Evolutionary conservation across 2,797 vertebrate genomes (phyloP), one percentile per base, ranked within the genome.

Genomic region (Borostomias antarcticus): DNA sequence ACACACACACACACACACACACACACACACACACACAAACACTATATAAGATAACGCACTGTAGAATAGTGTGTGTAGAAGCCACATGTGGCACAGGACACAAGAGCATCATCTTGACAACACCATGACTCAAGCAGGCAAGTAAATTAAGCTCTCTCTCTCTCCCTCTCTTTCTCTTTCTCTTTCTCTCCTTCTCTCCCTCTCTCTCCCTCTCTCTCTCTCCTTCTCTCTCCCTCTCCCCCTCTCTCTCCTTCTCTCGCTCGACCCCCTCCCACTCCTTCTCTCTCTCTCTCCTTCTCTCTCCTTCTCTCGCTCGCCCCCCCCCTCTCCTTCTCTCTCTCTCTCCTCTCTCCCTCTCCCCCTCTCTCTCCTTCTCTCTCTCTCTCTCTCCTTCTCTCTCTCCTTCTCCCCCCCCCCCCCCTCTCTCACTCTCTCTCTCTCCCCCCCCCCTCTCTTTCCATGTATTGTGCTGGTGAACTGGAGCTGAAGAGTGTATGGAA

Each of bases 381-480:
- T 62, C n/a, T 58, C 29, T 45, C 48, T 2, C 59, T 30, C 29
- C 1, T 26, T 58, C 17, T 54, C 35, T 25, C 11, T 54, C 60
- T 37, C 40, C 28, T 3, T 10, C 19, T 17, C 30, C 4, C 23
- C 48, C 9, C 52, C 25, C 58, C 71, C 54, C 11, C 17, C 10
- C n/a, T 10, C 56, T 32, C 53, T 30, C 19, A 37, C 48, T 9
- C 35, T 60, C 58, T 19, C 17, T 37, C 25, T n/a, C n/a, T n/a
- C n/a, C n/a, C n/a, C 62, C 28, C 33, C 35, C 66, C 73, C 50
- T 33, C 74, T 71, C 62, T 78, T 57, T 70, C 19, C 5, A 77
- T 79, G 78, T 79, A 81, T 89, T 91, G 72, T 87, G 82, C 67
- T 53, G 72, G 82, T 77, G 87, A 90, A 90, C 48, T 90, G 83